Evolutionary conservation across 2,113 vertebrate genomes (phyloP), one percentile per base, ranked within the genome.

Genomic region (Oryzias melastigma): DNA sequence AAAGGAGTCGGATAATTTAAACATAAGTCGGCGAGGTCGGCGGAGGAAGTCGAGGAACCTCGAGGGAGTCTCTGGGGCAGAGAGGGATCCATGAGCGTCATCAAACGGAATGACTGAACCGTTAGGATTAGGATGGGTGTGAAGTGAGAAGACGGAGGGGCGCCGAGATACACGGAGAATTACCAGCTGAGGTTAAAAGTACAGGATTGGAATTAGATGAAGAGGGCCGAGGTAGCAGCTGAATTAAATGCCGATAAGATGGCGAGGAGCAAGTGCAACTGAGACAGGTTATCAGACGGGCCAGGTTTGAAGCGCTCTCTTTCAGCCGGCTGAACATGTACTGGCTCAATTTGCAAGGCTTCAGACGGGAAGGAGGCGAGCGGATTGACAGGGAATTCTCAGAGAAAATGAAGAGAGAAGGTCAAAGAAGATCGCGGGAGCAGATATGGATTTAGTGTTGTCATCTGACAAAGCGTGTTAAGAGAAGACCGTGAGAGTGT

Each of bases 271-370:
- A n/a, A 50, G 43, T 20, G 40, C 58, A 62, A 72, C 68, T 27
- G 65, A 77, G 64, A 63, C 72, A 76, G 73, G 80, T 83, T 82
- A 82, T 84, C 81, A 75, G 81, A 73, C 60, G 60, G 62, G 75
- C 57, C 62, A 44, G 75, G 63, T 62, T 59, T 66, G 45, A 82
- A 71, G 59, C 73, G 54, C 58, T 56, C 59, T 84, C 75, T 67
- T 70, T 46, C 45, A 55, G 56, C 54, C 41, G 48, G 48, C 71
- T 56, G 68, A 77, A 56, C 63, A 65, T 4, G 10, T 65, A 68
- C 61, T 78, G 41, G 19, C 74, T 80, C 76, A 75, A 88, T 85
- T 85, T 85, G 74, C 74, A 71, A 60, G 62, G 74, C 48, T 66
- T 82, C 57, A 71, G 72, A 71, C 63, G 46, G 59, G 54, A 49